These are phyloP conservation scores for Trimorus sp. DNA, from an alignment of 2,888 invertebrate species.

Conservation along the genomic window DNA sequence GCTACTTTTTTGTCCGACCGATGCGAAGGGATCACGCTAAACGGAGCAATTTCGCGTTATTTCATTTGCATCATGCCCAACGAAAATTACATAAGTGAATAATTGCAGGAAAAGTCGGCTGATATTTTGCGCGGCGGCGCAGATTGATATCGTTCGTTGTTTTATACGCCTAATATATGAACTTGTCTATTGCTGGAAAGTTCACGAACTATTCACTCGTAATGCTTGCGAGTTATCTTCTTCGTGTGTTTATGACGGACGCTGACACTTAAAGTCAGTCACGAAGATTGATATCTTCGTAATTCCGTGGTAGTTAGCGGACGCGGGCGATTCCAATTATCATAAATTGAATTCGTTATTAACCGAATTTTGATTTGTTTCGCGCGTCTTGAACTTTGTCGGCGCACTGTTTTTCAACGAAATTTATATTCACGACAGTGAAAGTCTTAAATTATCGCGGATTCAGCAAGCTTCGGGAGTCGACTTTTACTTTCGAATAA, in stretches of 20 bases:
- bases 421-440: constrained; percentile 54
- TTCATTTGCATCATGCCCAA: constrained; percentile 28
- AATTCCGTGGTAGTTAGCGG: constrained; percentile 30
- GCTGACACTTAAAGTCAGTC: constrained; percentile 52
- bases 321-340: constrained; percentile 28
- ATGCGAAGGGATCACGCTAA: constrained; percentile 32
- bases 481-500: constrained; percentile 58
- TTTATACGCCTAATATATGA: constrained; percentile 30
- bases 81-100: constrained; percentile 34
- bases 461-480: constrained; percentile 33
- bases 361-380: constrained; percentile 45
- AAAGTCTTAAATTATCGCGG: constrained; percentile 56
- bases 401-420: constrained; percentile 36
- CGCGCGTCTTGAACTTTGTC: constrained; percentile 37
- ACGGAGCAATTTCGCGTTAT: constrained; percentile 23
- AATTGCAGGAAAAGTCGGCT: constrained; percentile 22
- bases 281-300: constrained; percentile 52
- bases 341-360: constrained; percentile 48
- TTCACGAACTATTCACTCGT: constrained; percentile 45
- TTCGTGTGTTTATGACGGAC: constrained; percentile 46
- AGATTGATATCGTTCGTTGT: constrained; percentile 26
- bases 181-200: constrained; percentile 41
- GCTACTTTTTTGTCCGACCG: constrained; percentile 35
- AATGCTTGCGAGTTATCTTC: constrained; percentile 47
- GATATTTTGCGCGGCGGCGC: background rate